phyloP scores from a whole-genome alignment of 2,113 vertebrate genomes.

The Puffinus mauretanicus region DNA sequence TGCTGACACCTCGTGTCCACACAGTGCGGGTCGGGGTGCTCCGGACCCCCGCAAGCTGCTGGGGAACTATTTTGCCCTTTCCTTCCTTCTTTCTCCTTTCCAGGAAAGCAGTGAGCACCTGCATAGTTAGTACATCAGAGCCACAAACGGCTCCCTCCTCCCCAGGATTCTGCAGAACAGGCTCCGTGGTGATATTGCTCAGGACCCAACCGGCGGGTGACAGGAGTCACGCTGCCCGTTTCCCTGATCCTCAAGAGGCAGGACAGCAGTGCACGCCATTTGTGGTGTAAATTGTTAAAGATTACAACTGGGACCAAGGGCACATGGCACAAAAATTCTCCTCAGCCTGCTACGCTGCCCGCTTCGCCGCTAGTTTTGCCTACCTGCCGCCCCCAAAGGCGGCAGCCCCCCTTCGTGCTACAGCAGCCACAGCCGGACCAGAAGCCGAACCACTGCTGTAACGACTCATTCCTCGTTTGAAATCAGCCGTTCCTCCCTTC shows the following conservation, averaged over 20 bases:
- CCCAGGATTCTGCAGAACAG: background rate
- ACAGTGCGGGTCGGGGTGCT: constrained; percentile 55
- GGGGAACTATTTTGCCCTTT: background rate
- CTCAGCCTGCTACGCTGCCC: background rate
- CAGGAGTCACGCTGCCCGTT: background rate
- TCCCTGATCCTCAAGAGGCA: background rate
- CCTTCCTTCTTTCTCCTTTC: background rate
- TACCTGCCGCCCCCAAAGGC: background rate
- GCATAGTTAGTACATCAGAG: constrained; percentile 25
- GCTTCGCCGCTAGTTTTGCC: background rate
- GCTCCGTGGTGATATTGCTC: constrained; percentile 11
- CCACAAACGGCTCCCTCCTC: background rate
- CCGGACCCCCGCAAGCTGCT: background rate
- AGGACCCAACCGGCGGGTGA: background rate
- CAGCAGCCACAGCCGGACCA: background rate
- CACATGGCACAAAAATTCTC: background rate
- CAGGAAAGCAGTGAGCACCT: constrained; percentile 29
- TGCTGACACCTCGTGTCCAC: constrained; percentile 62
- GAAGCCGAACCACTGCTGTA: background rate
- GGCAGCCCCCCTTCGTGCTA: background rate
- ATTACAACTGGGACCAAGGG: background rate
- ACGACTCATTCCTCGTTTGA: accelerated
- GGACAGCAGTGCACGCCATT: background rate
- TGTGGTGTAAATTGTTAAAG: background rate
- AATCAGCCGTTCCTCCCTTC: background rate